Percentiles rank a stretch among this genome's conserved stretches.
These are phyloP conservation scores for Cyprinus carpio DNA, from an alignment of 2,113 vertebrate genomes.

Conservation along the genomic window DNA sequence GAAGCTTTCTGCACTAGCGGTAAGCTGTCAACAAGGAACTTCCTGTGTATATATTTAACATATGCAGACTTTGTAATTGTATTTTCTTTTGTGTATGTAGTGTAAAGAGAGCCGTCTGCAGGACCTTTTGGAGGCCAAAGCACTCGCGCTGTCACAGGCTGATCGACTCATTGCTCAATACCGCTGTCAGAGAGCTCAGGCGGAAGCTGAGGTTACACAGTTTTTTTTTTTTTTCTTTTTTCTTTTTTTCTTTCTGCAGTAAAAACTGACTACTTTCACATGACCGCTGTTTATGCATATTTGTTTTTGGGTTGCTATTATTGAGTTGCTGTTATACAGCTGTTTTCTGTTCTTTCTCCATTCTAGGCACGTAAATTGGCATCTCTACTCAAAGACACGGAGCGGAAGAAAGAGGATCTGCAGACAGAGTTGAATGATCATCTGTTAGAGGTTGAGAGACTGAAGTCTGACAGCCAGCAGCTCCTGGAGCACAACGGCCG, in stretches of 20 bases:
- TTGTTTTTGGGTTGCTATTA: background rate
- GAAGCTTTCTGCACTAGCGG: constrained; percentile 86
- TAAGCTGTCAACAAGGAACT: constrained; percentile 68
- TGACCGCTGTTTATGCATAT: background rate
- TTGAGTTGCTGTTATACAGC: no score
- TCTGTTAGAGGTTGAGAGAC: no score
- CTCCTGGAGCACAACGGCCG: no score
- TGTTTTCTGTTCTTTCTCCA: no score
- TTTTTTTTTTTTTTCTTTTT: background rate
- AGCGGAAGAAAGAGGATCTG: no score
- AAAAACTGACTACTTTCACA: background rate
- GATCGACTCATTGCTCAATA: constrained; percentile 92
- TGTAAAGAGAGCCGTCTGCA: constrained; percentile 88
- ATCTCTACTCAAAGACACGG: no score
- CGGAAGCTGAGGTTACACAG: constrained; percentile 86
- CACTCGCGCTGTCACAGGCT: constrained; percentile 88
- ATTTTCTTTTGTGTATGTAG: constrained; percentile 2
- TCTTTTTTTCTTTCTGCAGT: background rate
- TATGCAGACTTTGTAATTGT: background rate
- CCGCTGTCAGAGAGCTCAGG: constrained; percentile 87
- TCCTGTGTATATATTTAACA: background rate
- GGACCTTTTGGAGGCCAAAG: constrained; percentile 92
- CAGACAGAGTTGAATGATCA: no score
- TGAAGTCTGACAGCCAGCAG: no score
- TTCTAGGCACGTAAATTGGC: no score